phyloP scores from a whole-genome alignment of 2,888 invertebrate genomes.

The Atethmia centrago region DNA sequence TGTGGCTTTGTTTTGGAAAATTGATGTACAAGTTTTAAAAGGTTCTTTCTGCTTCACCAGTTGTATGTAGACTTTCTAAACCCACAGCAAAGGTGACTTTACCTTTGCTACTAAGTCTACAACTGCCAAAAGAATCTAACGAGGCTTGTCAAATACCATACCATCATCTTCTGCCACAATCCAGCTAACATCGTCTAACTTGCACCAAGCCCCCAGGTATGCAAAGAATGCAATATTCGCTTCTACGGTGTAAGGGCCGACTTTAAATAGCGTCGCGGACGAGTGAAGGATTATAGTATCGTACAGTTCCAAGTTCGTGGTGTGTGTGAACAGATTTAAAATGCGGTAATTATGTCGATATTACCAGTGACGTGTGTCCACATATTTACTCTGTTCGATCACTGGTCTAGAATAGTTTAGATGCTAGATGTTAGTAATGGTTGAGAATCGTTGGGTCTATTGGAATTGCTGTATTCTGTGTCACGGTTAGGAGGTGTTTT shows the following conservation, averaged over 20 bases:
- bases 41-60: not conserved
- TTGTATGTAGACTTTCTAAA: not conserved
- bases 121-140: not conserved
- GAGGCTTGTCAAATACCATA: not conserved
- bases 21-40: not conserved
- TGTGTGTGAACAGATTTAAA: constrained; percentile 66
- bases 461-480: constrained; percentile 18
- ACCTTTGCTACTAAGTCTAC: not conserved
- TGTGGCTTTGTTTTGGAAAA: not conserved
- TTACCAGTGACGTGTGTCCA: constrained; percentile 43
- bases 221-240: constrained; percentile 87
- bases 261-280: constrained; percentile 85
- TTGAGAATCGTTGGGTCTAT: constrained; percentile 4
- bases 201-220: constrained; percentile 74
- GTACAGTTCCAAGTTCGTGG: constrained; percentile 71
- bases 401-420: no score
- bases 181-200: constrained; percentile 52
- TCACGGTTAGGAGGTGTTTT: constrained; percentile 19
- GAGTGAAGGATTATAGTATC: constrained; percentile 84
- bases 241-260: constrained; percentile 86
- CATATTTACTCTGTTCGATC: constrained; percentile 50
- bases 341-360: constrained; percentile 63
- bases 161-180: not conserved
- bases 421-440: constrained; percentile 14
- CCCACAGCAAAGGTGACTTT: not conserved